Conservation (phyloP, 2,113 vertebrate species). For the Indri indri region DNA sequence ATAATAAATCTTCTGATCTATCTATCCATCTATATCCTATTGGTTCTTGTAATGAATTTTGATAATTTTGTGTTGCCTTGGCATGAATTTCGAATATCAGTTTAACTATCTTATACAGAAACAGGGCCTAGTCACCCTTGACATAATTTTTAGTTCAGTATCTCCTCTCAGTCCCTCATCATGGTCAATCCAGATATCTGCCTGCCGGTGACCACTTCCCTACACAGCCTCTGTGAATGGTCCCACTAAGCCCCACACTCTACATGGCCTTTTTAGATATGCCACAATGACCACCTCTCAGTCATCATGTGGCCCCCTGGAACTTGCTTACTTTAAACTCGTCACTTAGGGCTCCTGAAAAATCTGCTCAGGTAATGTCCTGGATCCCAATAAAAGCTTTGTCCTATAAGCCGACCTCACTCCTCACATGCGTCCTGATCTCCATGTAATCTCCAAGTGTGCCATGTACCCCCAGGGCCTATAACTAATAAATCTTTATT, state of each 20-base stretch:
- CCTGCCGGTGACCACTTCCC: not conserved
- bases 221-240: not conserved
- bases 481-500: not conserved
- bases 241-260: not conserved
- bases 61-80: not conserved
- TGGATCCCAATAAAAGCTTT: not conserved
- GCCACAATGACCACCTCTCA: not conserved
- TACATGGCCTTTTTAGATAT: not conserved
- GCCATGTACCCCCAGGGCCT: not conserved
- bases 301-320: not conserved
- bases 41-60: not conserved
- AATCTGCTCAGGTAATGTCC: not conserved
- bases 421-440: too few species aligned
- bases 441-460: not conserved
- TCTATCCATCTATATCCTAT: not conserved
- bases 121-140: not conserved
- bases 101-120: not conserved
- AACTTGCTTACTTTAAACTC: not conserved
- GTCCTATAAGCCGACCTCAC: too few species aligned
- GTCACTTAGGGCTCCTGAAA: not conserved
- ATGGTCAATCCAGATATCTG: not conserved
- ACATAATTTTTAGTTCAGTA: not conserved
- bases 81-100: not conserved
- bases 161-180: not conserved
- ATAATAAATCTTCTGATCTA: not conserved